Base-by-base conservation (phyloP, 2,113 vertebrate genomes). In the Sturnus vulgaris region DNA sequence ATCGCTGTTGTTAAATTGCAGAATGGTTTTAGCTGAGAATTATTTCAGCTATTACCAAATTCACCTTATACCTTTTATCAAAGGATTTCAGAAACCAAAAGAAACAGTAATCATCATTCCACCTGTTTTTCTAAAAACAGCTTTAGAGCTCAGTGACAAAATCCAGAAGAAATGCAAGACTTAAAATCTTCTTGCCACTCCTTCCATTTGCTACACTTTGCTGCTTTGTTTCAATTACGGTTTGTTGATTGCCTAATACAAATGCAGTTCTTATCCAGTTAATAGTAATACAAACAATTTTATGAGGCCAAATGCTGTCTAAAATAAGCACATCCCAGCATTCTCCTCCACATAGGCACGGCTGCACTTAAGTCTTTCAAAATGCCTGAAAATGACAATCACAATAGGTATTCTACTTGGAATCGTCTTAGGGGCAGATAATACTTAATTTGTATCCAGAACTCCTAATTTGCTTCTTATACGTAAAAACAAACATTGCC, bases 41-140 rank as follows among this genome's bases (percentile, higher is more conserved):
- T 53, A 70, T 50, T 86, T 73, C 63, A 91, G 53, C 66, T 92
- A 16, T 90, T 90, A 78, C 79, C 60, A 86, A 71, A 92, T 68
- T 63, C 66, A 75, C 30, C 50, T 52, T 56, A 75, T 24, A 28
- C 33, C 50, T 73, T 86, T 77, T 59, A 73, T 52, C 66, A 85
- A 63, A 82, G 42, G 33, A 70, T 66, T 93, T 91, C 50, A 86
- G 77, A 91, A 85, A 70, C 40, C n/a, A 57, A 63, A 72, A 69
- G 21, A 81, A 91, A 50, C 33, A 60, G 31, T 37, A 42, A 80
- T 50, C 42, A 33, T 5, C 11, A 46, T 52, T 42, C 46, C 33
- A 49, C 35, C 10, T 78, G 44, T 53, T 93, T 86, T 93, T 53
- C 37, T 72, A 3, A 69, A 65, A 53, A 19, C 33, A 35, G 33